Conservation (phyloP, 1,140 invertebrate species). For the Brachionus manjavacas region DNA sequence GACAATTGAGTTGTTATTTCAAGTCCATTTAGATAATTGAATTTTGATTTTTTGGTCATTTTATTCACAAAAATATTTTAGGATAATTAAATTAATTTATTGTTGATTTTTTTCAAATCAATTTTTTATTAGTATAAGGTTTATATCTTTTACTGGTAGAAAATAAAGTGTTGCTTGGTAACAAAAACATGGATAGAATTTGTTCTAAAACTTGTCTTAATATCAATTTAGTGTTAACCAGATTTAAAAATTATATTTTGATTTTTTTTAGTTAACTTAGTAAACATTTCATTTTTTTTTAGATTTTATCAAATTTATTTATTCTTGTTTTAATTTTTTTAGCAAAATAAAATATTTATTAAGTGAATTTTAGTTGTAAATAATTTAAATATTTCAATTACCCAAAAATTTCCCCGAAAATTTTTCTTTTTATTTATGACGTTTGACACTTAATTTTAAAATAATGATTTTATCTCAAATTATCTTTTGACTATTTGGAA, state of each 20-base stretch:
- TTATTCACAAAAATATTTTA: too few relatives aligned
- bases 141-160: not conserved
- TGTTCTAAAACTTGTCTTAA: not conserved
- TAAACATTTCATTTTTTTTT: too few relatives aligned
- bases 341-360: not conserved
- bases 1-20: constrained; percentile 50
- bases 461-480: not conserved
- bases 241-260: too few relatives aligned
- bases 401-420: not conserved
- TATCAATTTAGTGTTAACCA: not conserved
- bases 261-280: too few relatives aligned
- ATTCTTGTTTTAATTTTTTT: too few relatives aligned
- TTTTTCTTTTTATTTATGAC: not conserved
- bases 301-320: too few relatives aligned
- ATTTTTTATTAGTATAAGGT: not conserved
- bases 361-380: too few relatives aligned
- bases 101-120: not conserved
- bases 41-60: constrained; percentile 27
- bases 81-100: not conserved
- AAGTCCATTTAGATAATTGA: constrained; percentile 47
- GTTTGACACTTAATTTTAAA: not conserved
- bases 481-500: not conserved
- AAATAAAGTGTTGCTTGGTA: not conserved
- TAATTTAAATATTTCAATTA: too few relatives aligned
- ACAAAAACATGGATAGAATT: not conserved